phyloP scores from a whole-genome alignment of 2,113 vertebrate species.

The Erythrocebus patas region DNA sequence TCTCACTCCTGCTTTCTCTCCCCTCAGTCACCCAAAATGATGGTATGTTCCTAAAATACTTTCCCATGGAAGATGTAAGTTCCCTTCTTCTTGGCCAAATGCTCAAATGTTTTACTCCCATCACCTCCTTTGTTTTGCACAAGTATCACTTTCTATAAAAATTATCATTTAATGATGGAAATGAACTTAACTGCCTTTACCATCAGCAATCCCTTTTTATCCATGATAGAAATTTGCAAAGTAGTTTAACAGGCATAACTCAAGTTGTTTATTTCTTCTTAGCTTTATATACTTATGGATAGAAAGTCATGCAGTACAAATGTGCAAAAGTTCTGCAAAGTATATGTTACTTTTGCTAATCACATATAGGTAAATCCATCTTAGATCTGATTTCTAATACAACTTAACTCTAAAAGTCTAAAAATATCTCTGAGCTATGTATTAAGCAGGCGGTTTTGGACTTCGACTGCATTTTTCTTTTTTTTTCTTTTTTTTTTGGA shows the following conservation, averaged over 20 bases:
- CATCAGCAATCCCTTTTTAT: background rate
- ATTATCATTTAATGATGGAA: background rate
- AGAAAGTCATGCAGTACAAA: background rate
- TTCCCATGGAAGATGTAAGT: background rate
- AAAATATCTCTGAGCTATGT: background rate
- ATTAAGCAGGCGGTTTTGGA: background rate
- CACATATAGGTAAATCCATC: background rate
- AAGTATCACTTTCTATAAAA: background rate
- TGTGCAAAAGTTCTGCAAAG: background rate
- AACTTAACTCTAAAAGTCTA: background rate
- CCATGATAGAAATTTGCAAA: background rate
- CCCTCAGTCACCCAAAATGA: background rate
- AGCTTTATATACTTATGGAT: background rate
- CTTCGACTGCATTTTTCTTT: background rate
- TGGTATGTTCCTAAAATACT: background rate
- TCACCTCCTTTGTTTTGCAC: background rate
- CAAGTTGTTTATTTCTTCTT: background rate
- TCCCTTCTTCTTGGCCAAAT: background rate
- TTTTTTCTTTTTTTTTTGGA: no score
- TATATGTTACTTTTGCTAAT: background rate
- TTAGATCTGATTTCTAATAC: background rate
- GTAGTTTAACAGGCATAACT: background rate
- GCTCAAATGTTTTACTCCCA: background rate
- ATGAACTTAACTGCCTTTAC: background rate
- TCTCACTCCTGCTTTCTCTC: background rate